phyloP scores from a whole-genome alignment of 92 coral and sea anemone genomes.

The Siderastrea siderea region DNA sequence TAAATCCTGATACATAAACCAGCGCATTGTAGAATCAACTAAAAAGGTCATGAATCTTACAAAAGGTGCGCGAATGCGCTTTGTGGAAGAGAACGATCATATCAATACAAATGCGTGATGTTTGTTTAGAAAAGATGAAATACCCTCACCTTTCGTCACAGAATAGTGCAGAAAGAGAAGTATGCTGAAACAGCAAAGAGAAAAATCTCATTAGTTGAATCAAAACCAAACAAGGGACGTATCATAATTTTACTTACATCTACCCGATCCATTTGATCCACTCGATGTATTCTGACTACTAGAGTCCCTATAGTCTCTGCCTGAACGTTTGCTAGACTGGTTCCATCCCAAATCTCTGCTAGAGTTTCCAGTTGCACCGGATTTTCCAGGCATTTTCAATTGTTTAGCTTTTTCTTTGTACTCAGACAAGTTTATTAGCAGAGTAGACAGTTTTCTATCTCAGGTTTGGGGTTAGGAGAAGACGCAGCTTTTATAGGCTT shows the following conservation, averaged over 20 bases:
- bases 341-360: background rate
- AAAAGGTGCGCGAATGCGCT: no score
- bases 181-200: background rate
- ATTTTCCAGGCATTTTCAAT: background rate
- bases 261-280: background rate
- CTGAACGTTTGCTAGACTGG: background rate
- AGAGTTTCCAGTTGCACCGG: background rate
- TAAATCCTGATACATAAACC: no score
- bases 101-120: no score
- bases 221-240: no score
- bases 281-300: no score
- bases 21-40: no score
- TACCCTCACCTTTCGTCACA: background rate
- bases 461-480: background rate
- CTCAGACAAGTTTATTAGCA: background rate
- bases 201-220: background rate
- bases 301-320: background rate
- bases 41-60: no score
- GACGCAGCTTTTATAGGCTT: background rate
- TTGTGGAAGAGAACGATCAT: no score
- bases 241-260: background rate
- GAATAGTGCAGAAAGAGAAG: background rate
- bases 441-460: background rate
- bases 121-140: background rate
- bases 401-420: background rate